Conservation (phyloP, 2,888 invertebrate genomes). For the Chymomyza procnemis region DNA sequence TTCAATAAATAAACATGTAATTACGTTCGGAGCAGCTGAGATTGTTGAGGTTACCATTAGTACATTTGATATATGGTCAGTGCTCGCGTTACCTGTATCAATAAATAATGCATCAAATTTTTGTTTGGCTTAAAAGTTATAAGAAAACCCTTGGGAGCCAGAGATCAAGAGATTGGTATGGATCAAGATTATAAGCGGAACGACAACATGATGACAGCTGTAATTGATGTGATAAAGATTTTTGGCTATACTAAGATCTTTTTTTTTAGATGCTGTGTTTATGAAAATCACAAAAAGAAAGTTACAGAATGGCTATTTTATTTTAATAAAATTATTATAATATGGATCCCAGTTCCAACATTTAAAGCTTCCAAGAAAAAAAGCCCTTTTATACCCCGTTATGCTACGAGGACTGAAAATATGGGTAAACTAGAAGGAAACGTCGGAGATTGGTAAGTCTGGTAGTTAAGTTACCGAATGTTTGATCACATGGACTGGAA, state of each 20-base stretch:
- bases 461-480: too few relatives aligned
- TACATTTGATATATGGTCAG: background rate
- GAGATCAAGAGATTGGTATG: background rate
- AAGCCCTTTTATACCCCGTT: too few relatives aligned
- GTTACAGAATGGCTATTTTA: too few relatives aligned
- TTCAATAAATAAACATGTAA: slow-evolving; percentile 71
- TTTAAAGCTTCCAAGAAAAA: too few relatives aligned
- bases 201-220: background rate
- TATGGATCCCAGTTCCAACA: too few relatives aligned
- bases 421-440: too few relatives aligned
- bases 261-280: background rate
- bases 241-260: background rate
- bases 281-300: too few relatives aligned
- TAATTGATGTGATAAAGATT: background rate
- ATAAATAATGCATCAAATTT: background rate
- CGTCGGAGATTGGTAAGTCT: too few relatives aligned
- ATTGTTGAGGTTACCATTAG: background rate
- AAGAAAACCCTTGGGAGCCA: background rate
- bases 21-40: slow-evolving; percentile 44
- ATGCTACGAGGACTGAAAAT: too few relatives aligned
- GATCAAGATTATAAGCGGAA: background rate
- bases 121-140: too few relatives aligned
- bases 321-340: too few relatives aligned
- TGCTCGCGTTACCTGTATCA: background rate
- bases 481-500: too few relatives aligned